These are phyloP conservation scores for Alouatta palliata DNA, from an alignment of 2,113 vertebrate species.

Conservation along the genomic window DNA sequence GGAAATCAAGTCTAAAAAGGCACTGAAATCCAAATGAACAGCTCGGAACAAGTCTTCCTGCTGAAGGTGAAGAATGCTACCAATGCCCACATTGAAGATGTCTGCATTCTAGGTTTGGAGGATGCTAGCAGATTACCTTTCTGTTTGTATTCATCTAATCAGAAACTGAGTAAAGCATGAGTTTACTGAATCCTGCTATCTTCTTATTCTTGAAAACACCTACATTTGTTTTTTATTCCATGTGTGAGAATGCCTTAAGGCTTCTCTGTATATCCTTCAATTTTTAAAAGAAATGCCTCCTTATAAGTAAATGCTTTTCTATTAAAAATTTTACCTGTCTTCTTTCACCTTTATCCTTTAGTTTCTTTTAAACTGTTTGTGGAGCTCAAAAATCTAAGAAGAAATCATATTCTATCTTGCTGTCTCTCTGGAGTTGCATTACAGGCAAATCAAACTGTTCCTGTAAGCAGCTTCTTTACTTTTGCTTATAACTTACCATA, in stretches of 20 bases:
- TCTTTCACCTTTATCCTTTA: neutral
- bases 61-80: neutral
- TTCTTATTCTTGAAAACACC: neutral
- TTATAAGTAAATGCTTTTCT: neutral
- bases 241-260: neutral
- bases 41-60: neutral
- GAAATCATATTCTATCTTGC: neutral
- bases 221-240: neutral
- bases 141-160: too few relatives aligned
- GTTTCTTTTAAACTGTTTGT: constrained; percentile 11
- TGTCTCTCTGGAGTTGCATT: neutral
- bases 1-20: neutral
- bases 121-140: neutral
- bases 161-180: neutral
- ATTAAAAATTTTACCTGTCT: neutral
- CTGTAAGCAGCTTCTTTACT: neutral
- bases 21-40: neutral
- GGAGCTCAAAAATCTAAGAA: constrained; percentile 2
- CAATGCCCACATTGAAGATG: neutral
- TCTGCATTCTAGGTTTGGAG: neutral
- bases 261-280: neutral
- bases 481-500: neutral
- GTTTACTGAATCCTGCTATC: neutral
- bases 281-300: constrained; percentile 19
- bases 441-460: neutral